A percentile compares a stretch with the other conserved stretches of the same genome.
These are phyloP conservation scores for Sarcophaga caerulescens DNA, from an alignment of 2,888 invertebrate species.

Conservation along the genomic window DNA sequence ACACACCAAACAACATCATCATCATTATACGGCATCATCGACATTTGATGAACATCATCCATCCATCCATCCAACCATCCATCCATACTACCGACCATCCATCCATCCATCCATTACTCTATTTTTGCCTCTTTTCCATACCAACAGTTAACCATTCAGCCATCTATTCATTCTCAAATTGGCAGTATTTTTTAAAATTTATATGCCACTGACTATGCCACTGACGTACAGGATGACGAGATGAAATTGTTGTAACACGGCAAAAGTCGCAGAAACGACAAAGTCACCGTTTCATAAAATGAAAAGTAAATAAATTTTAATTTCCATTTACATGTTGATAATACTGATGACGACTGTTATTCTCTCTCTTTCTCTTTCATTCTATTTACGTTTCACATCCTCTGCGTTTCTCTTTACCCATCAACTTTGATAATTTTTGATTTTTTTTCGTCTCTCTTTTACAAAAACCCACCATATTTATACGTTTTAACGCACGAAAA, in stretches of 20 bases:
- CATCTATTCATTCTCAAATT: slow-evolving; percentile 33
- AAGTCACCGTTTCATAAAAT: slow-evolving; percentile 46
- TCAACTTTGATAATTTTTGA: no score
- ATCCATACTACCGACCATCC: slow-evolving; percentile 4
- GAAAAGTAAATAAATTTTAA: slow-evolving; percentile 66
- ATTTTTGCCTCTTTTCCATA: no score
- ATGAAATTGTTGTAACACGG: neutral
- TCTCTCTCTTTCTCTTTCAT: neutral
- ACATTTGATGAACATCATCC: slow-evolving; percentile 21
- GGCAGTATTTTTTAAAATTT: slow-evolving; percentile 40
- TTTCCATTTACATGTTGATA: slow-evolving; percentile 60
- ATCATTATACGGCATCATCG: slow-evolving; percentile 20
- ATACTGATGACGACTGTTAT: slow-evolving; percentile 19
- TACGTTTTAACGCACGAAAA: slow-evolving; percentile 15
- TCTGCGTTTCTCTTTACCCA: neutral
- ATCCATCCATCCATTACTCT: neutral
- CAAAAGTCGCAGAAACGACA: neutral
- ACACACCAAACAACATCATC: neutral
- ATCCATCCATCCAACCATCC: neutral
- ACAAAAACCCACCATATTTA: neutral
- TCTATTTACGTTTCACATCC: neutral
- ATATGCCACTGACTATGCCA: slow-evolving; percentile 1
- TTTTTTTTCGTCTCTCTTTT: no score
- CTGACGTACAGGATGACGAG: neutral
- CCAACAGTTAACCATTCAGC: neutral